Conservation (phyloP, 2,113 vertebrate genomes). For the Apistogramma diplotaenia region DNA sequence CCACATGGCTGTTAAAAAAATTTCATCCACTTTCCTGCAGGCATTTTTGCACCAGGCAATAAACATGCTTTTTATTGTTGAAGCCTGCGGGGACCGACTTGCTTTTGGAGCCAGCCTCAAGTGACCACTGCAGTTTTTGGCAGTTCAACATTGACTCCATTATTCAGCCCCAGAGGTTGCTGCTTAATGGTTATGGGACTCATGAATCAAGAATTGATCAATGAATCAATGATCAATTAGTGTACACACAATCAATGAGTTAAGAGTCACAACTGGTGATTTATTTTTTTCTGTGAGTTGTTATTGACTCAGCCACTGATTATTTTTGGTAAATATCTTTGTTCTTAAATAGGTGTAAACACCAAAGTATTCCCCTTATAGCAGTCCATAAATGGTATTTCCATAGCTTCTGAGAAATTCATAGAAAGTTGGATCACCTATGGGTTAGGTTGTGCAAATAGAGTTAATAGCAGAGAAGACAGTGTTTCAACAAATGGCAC, state of each 20-base stretch:
- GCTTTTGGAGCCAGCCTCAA: too few species aligned
- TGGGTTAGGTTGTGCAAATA: constrained; percentile 18
- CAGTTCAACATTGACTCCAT: background rate
- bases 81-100: too few species aligned
- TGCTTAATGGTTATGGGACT: background rate
- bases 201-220: background rate
- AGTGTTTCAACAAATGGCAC: constrained; percentile 4
- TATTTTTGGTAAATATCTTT: background rate
- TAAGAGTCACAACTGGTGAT: background rate
- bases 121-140: too few species aligned
- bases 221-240: background rate
- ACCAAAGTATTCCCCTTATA: background rate
- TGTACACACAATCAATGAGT: background rate
- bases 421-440: background rate
- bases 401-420: background rate
- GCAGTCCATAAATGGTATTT: background rate
- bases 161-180: background rate
- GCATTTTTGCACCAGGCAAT: background rate
- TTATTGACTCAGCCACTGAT: background rate
- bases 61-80: too few species aligned
- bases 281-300: background rate
- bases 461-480: background rate
- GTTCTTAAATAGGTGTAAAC: background rate
- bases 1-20: background rate
- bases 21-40: too few species aligned